phyloP scores from a whole-genome alignment of 2,888 invertebrate species.

The Morinoia aosen region DNA sequence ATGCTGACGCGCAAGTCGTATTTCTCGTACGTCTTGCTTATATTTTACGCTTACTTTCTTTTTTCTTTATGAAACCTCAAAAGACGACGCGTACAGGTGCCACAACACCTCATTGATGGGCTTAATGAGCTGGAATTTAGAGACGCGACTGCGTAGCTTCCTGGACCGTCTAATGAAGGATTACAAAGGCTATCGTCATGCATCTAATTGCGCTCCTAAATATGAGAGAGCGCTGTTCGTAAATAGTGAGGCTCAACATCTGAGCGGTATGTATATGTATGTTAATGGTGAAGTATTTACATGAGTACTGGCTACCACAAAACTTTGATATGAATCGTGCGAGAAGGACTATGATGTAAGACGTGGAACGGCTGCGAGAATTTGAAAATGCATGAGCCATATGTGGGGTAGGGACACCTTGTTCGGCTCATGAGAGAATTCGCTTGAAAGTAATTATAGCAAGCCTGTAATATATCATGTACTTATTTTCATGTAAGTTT shows the following conservation, averaged over 20 bases:
- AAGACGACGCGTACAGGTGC: constrained; percentile 2
- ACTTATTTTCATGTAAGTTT: not conserved
- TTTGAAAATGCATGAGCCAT: not conserved
- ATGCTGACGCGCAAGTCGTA: not conserved
- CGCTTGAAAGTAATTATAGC: not conserved
- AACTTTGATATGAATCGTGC: not conserved
- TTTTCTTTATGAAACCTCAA: not conserved
- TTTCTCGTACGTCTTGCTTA: not conserved
- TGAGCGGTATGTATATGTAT: not conserved
- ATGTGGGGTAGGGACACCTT: not conserved
- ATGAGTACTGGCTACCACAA: not conserved
- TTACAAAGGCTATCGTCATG: not conserved
- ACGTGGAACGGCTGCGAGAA: not conserved
- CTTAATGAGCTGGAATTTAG: constrained; percentile 5
- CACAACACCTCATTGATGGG: not conserved
- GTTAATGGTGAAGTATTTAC: not conserved
- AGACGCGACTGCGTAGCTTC: not conserved
- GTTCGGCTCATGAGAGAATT: not conserved
- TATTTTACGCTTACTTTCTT: not conserved
- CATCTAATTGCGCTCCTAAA: not conserved
- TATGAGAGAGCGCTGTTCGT: not conserved
- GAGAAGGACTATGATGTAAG: not conserved
- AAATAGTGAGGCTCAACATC: not conserved
- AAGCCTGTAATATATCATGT: not conserved
- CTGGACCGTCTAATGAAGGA: not conserved